Percentiles rank a stretch among this genome's conserved stretches.
Conservation (phyloP, 2,113 vertebrate genomes). For the Halcyon malimbica region DNA sequence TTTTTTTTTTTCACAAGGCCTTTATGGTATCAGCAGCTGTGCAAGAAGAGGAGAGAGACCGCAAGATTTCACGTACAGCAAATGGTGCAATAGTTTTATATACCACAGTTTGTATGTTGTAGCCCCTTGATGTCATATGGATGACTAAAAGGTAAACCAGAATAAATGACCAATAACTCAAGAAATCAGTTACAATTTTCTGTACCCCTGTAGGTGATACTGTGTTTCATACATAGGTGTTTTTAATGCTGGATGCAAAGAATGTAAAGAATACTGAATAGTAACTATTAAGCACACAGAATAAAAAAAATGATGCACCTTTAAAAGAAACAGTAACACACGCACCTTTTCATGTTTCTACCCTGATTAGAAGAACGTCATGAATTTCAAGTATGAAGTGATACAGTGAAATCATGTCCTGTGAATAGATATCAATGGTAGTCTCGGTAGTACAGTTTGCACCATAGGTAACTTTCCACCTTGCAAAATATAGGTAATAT, state of each 20-base stretch:
- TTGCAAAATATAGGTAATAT: slow-evolving; percentile 1
- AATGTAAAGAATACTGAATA: slow-evolving; percentile 62
- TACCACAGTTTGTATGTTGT: slow-evolving; percentile 14
- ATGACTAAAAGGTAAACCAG: slow-evolving; percentile 12
- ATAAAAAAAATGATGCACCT: slow-evolving; percentile 71
- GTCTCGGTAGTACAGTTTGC: slow-evolving; percentile 63
- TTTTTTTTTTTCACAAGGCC: background rate
- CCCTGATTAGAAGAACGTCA: slow-evolving; percentile 71
- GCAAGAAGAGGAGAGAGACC: background rate
- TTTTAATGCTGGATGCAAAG: slow-evolving; percentile 51
- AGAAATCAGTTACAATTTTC: background rate
- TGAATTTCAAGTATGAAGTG: slow-evolving; percentile 79
- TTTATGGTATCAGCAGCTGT: slow-evolving; percentile 5
- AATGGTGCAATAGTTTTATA: background rate
- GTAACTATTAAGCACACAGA: slow-evolving; percentile 61
- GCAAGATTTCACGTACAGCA: slow-evolving; percentile 11
- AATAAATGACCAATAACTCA: background rate
- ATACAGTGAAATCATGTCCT: slow-evolving; percentile 63
- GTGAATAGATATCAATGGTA: slow-evolving; percentile 49
- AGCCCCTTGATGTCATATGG: background rate
- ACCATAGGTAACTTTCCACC: slow-evolving; percentile 39
- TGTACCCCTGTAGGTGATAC: slow-evolving; percentile 17
- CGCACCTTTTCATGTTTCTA: slow-evolving; percentile 73
- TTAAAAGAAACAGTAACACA: slow-evolving; percentile 68
- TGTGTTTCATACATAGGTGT: background rate